These are phyloP conservation scores for Pungitius pungitius DNA, from an alignment of 2,113 vertebrate species.

Conservation along the genomic window DNA sequence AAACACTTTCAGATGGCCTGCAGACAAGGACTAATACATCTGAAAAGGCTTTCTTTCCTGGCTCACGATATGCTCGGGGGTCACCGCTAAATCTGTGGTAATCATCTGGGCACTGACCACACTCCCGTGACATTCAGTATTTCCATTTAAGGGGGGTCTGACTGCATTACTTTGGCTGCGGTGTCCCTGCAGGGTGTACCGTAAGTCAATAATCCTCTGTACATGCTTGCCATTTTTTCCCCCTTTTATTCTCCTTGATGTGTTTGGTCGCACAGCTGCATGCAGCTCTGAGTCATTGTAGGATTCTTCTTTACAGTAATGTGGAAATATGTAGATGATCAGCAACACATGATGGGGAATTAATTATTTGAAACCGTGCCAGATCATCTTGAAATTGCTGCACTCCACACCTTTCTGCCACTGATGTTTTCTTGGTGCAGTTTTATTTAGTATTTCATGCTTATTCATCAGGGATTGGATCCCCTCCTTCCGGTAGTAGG, in stretches of 20 bases:
- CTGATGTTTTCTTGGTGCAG: slow-evolving; percentile 15
- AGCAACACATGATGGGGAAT: slow-evolving; percentile 66
- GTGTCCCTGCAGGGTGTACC: slow-evolving; percentile 52
- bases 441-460: slow-evolving; percentile 35
- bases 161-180: slow-evolving; percentile 46
- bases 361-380: slow-evolving; percentile 54
- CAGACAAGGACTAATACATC: slow-evolving; percentile 20
- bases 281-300: slow-evolving; percentile 63
- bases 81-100: slow-evolving; percentile 40
- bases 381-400: slow-evolving; percentile 38
- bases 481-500: slow-evolving; percentile 30
- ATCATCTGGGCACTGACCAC: slow-evolving; percentile 59
- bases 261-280: slow-evolving; percentile 59
- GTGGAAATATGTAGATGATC: slow-evolving; percentile 68
- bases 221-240: slow-evolving; percentile 28
- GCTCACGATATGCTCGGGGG: slow-evolving; percentile 36
- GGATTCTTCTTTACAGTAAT: slow-evolving; percentile 42
- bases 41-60: slow-evolving; percentile 30
- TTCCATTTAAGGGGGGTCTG: slow-evolving; percentile 57
- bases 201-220: slow-evolving; percentile 29
- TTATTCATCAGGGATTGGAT: slow-evolving; percentile 33
- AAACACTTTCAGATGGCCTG: slow-evolving; percentile 23
- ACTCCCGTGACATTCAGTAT: slow-evolving; percentile 37
- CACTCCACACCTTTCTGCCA: slow-evolving; percentile 44
- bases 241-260: slow-evolving; percentile 29